Conservation (phyloP, 2,797 vertebrate genomes). For the Macrochelys suwanniensis region DNA sequence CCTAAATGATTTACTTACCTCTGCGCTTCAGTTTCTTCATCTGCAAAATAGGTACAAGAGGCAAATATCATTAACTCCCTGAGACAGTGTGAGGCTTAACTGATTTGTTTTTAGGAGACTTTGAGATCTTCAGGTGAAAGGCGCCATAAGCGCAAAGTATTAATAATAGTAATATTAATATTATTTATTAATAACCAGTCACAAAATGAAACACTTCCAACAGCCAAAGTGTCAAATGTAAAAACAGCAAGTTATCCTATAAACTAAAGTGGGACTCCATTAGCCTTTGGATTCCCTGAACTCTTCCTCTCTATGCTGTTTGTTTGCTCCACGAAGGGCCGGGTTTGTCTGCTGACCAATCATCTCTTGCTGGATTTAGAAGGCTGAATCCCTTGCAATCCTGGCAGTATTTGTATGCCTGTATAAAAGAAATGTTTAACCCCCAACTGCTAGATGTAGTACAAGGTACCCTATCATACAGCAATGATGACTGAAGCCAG, state of each 20-base stretch:
- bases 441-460: neutral
- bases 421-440: neutral
- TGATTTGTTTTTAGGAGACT: neutral
- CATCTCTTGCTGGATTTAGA: neutral
- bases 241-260: constrained; percentile 43
- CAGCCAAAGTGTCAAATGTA: constrained; percentile 27
- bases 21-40: neutral
- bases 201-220: constrained; percentile 43
- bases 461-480: neutral
- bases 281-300: neutral
- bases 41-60: neutral
- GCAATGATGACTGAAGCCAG: neutral
- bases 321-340: accelerated
- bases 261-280: neutral
- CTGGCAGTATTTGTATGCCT: accelerated
- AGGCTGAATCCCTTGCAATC: neutral
- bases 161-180: constrained; percentile 9
- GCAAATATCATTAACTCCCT: neutral
- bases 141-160: neutral
- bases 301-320: neutral
- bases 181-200: constrained; percentile 31
- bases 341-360: neutral
- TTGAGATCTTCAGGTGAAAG: constrained; percentile 14
- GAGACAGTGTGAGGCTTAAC: neutral
- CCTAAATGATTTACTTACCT: neutral